Conservation (phyloP, 2,797 vertebrate genomes). For the Rhabdomys pumilio region DNA sequence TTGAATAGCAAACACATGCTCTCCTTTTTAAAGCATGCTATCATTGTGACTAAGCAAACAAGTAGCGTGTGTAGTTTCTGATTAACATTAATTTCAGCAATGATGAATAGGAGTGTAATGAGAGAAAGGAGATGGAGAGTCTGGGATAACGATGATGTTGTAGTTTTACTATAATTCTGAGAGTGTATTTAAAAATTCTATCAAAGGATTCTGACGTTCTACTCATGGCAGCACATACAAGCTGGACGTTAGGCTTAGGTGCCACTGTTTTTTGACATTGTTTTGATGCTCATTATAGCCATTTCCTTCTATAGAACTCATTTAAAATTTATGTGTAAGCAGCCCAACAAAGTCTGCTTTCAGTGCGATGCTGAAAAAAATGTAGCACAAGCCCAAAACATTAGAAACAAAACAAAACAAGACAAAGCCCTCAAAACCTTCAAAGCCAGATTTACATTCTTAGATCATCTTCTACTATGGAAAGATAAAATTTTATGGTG, state of each 20-base stretch:
- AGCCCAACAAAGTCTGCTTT: slow-evolving; percentile 61
- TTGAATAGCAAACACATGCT: slow-evolving; percentile 73
- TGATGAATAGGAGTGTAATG: slow-evolving; percentile 7
- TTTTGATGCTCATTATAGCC: slow-evolving; percentile 72
- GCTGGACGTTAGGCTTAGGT: slow-evolving; percentile 31
- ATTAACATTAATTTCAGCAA: slow-evolving; percentile 38
- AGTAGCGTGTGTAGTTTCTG: slow-evolving; percentile 15
- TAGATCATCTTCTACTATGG: slow-evolving; percentile 74
- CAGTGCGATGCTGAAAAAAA: slow-evolving; percentile 58
- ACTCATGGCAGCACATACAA: background rate
- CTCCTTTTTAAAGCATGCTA: slow-evolving; percentile 66
- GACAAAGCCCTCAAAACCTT: slow-evolving; percentile 29
- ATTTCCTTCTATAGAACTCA: slow-evolving; percentile 18
- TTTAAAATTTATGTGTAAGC: slow-evolving; percentile 70
- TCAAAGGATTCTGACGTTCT: slow-evolving; percentile 28
- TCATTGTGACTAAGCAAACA: slow-evolving; percentile 62
- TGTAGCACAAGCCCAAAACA: slow-evolving; percentile 44
- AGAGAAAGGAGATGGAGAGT: slow-evolving; percentile 13
- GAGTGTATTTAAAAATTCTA: slow-evolving; percentile 43
- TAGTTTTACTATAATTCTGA: slow-evolving; percentile 42
- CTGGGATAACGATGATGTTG: background rate
- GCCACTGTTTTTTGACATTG: slow-evolving; percentile 66
- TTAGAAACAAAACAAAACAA: slow-evolving; percentile 53
- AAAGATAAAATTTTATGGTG: slow-evolving; percentile 74
- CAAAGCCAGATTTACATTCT: slow-evolving; percentile 68